These are phyloP conservation scores for Theonella swinhoei DNA, from an alignment of 37 sponge, comb jelly and placozoan species.

Conservation along the genomic window DNA sequence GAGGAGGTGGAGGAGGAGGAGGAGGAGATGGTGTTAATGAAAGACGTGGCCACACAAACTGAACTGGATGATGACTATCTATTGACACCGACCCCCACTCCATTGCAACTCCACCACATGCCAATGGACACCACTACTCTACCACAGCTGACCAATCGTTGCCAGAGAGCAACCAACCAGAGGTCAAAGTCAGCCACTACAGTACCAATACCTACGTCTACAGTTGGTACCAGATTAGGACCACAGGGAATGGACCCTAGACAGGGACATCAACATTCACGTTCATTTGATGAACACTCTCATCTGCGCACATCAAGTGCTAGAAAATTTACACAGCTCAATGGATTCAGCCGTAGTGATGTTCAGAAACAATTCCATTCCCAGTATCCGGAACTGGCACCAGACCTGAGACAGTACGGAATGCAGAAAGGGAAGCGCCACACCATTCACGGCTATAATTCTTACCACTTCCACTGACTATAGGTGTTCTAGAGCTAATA, in stretches of 20 bases:
- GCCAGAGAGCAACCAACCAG: not conserved
- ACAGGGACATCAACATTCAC: not conserved
- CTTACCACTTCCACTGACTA: conserved; percentile 81
- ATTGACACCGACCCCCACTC: not conserved
- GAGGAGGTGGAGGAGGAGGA: not conserved
- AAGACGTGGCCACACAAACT: conserved; percentile 34
- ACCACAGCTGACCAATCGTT: not conserved
- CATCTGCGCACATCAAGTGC: not conserved
- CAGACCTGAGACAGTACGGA: conserved; percentile 74
- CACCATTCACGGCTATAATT: conserved; percentile 72
- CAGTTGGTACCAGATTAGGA: not conserved
- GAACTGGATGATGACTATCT: not conserved
- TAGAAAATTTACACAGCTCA: not conserved
- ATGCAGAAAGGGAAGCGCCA: conserved; percentile 69
- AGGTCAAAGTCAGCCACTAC: not conserved
- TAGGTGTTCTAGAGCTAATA: not conserved
- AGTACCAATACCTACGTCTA: not conserved
- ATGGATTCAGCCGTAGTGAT: conserved; percentile 52
- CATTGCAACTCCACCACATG: not conserved
- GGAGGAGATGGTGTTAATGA: not conserved
- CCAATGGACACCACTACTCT: not conserved
- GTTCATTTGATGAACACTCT: not conserved
- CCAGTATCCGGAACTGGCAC: conserved; percentile 60
- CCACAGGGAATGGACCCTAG: not conserved
- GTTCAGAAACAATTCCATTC: conserved; percentile 43